Conservation (phyloP, 2,888 invertebrate species). For the Drosophila cracens region DNA sequence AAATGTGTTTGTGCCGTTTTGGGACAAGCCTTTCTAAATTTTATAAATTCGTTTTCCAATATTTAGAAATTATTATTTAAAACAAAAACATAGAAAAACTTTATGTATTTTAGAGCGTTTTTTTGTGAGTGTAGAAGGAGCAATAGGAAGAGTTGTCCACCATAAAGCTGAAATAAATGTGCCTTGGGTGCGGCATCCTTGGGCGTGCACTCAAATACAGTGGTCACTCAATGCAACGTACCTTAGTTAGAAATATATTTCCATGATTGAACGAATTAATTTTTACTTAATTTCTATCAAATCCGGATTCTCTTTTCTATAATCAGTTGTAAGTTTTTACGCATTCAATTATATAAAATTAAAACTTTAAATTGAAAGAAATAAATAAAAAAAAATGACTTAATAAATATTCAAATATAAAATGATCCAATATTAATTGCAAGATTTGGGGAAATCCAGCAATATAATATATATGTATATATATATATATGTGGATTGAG, state of each 20-base stretch:
- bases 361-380: background rate
- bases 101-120: background rate
- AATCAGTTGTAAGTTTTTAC: background rate
- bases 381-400: background rate
- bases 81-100: background rate
- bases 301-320: no score
- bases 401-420: background rate
- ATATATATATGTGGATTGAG: background rate
- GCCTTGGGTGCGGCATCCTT: constrained; percentile 39
- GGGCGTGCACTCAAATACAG: constrained; percentile 33
- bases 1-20: background rate
- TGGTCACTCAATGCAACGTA: background rate
- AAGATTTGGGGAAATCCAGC: background rate
- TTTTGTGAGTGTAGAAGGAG: no score
- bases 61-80: background rate
- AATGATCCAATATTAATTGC: background rate
- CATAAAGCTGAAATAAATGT: constrained; percentile 37
- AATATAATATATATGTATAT: no score
- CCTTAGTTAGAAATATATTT: background rate
- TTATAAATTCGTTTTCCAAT: background rate
- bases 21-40: background rate
- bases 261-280: background rate
- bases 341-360: background rate
- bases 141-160: constrained; percentile 2
- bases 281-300: background rate